Conservation (phyloP, 2,113 vertebrate species). For the Aythya baeri region DNA sequence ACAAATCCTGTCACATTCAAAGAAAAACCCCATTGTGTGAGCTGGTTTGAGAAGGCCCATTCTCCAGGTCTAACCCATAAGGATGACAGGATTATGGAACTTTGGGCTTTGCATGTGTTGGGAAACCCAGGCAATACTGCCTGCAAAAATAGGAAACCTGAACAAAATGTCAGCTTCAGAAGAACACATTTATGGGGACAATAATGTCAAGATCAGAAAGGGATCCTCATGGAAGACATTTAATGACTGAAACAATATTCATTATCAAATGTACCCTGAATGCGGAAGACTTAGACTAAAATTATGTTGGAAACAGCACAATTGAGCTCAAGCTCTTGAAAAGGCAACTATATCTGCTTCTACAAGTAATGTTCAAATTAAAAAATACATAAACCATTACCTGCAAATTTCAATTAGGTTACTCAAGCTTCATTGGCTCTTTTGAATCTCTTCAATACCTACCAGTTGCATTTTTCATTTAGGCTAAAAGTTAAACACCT, state of each 20-base stretch:
- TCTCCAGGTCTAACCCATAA: neutral
- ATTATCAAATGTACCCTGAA: neutral
- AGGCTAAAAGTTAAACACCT: neutral
- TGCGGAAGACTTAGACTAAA: neutral
- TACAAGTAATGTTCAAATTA: neutral
- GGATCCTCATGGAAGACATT: neutral
- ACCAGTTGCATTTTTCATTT: neutral
- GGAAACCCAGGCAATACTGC: neutral
- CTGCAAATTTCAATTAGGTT: neutral
- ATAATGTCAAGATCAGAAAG: neutral
- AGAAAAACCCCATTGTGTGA: neutral
- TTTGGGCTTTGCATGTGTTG: neutral
- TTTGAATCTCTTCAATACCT: neutral
- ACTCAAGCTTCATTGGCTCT: neutral
- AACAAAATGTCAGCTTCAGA: neutral
- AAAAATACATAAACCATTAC: neutral
- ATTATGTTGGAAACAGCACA: neutral
- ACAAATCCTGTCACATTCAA: neutral
- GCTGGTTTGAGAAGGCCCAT: accelerated
- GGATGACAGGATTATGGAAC: neutral
- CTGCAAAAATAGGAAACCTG: neutral
- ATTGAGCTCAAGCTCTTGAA: neutral
- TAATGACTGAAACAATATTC: neutral
- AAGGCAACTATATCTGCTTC: neutral
- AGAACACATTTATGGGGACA: neutral